A percentile compares a stretch with the other conserved stretches of the same genome.
These are phyloP conservation scores for Oryctes rhinoceros DNA, from an alignment of 1,140 invertebrate species.

Conservation along the genomic window DNA sequence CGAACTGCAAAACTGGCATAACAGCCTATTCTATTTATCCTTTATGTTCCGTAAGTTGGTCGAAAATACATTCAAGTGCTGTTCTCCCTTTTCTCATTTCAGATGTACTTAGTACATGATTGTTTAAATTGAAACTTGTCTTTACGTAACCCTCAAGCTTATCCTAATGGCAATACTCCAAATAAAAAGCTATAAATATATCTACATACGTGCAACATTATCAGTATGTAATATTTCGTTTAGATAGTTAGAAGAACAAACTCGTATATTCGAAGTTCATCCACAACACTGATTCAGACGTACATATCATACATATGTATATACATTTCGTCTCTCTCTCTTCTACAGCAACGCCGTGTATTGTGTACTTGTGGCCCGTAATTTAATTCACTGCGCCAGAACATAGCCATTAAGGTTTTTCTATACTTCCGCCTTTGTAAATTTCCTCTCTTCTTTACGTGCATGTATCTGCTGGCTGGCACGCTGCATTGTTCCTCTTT, in stretches of 20 bases:
- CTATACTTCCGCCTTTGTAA: not conserved
- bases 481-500: not conserved
- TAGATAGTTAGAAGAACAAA: not conserved
- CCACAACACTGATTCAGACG: not conserved
- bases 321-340: no score
- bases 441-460: constrained; percentile 18
- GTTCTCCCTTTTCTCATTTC: no score
- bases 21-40: no score
- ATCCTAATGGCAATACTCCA: not conserved
- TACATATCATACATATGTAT: not conserved
- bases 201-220: not conserved
- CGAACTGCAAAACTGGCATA: no score
- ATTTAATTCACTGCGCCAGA: constrained; percentile 15
- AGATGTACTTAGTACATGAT: no score
- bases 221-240: not conserved
- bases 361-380: constrained; percentile 23
- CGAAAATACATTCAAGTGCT: no score
- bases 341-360: not conserved
- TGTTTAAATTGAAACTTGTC: not conserved
- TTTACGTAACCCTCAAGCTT: not conserved
- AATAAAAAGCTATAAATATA: not conserved
- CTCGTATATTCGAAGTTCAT: not conserved
- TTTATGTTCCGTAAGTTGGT: no score
- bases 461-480: not conserved
- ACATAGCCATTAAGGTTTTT: constrained; percentile 18